Conservation (phyloP, 2,888 invertebrate species). For the Dasysyrphus tricinctus region DNA sequence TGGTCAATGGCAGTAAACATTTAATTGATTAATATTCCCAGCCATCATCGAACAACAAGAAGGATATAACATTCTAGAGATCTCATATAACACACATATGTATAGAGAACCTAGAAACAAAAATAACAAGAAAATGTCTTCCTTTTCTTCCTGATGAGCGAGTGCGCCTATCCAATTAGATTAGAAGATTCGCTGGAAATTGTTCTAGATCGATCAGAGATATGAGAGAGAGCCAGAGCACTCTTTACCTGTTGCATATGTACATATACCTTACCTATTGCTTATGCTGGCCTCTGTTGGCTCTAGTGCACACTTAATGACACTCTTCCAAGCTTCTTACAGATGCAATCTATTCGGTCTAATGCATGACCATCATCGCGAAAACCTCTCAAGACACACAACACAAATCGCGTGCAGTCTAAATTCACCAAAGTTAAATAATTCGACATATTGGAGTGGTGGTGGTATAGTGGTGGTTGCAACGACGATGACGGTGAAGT, state of each 20-base stretch:
- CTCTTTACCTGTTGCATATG: constrained; percentile 18
- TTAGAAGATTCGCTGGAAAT: constrained; percentile 70
- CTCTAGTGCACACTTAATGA: constrained; percentile 72
- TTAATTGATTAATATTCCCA: constrained; percentile 64
- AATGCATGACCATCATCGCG: constrained; percentile 70
- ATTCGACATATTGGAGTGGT: constrained; percentile 66
- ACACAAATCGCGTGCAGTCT: constrained; percentile 65
- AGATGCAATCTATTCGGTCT: constrained; percentile 65
- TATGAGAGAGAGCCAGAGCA: constrained; percentile 44
- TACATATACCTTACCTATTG: neutral
- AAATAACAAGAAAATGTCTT: constrained; percentile 35
- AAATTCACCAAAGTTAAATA: constrained; percentile 71
- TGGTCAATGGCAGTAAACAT: constrained; percentile 64
- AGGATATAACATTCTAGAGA: constrained; percentile 56
- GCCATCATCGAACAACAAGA: constrained; percentile 36
- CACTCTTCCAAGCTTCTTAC: constrained; percentile 67
- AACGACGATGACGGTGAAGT: neutral
- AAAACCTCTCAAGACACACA: constrained; percentile 59
- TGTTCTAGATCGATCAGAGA: constrained; percentile 73
- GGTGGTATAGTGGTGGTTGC: neutral
- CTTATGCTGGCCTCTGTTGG: constrained; percentile 33
- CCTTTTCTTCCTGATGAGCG: constrained; percentile 43
- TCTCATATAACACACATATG: constrained; percentile 10
- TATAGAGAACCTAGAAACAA: neutral
- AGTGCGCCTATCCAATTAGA: constrained; percentile 61